A percentile compares a stretch with the other conserved stretches of the same genome.
Conservation (phyloP, 1,140 invertebrate species). For the Bombus consobrinus region DNA sequence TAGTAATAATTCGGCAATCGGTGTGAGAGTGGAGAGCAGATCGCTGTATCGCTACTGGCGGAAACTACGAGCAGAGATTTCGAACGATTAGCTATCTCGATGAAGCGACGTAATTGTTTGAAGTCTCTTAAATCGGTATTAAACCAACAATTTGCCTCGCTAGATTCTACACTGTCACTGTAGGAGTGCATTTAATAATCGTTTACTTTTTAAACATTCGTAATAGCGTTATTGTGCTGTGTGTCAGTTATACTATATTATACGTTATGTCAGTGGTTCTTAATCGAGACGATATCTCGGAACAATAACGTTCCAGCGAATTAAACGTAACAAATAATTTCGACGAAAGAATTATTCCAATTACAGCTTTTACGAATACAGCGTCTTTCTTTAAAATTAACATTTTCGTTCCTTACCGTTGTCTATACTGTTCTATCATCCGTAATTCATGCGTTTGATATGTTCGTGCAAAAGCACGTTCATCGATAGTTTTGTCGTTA, state of each 20-base stretch:
- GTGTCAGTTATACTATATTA: background rate
- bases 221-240: background rate
- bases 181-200: background rate
- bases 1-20: background rate
- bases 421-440: too few relatives aligned
- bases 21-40: constrained; percentile 16
- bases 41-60: constrained; percentile 1
- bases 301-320: too few relatives aligned
- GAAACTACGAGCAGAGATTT: background rate
- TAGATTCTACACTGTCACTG: background rate
- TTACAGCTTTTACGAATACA: too few relatives aligned
- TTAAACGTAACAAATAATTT: too few relatives aligned
- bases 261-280: background rate
- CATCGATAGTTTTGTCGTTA: too few relatives aligned
- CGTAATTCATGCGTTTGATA: too few relatives aligned
- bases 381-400: too few relatives aligned
- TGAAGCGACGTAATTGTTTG: constrained; percentile 40
- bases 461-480: too few relatives aligned
- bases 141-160: background rate
- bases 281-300: too few relatives aligned
- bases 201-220: background rate
- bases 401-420: too few relatives aligned
- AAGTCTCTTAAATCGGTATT: constrained; percentile 33
- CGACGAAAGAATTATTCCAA: too few relatives aligned
- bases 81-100: constrained; percentile 5